Base-by-base conservation (phyloP, 2,888 invertebrate species). In the Stenodera caucasica region DNA sequence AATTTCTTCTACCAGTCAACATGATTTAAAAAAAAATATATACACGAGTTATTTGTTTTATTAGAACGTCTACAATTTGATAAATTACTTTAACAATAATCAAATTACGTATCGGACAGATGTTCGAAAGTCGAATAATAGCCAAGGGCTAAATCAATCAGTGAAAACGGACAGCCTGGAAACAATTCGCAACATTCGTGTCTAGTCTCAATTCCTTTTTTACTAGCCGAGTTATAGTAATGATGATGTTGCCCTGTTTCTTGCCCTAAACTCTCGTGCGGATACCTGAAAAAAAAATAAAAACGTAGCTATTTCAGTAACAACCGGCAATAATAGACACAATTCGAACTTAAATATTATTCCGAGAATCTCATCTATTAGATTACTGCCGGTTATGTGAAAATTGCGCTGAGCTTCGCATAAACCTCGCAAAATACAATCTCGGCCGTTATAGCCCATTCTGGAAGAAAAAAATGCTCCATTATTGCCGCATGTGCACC, bases 131-230 rank as follows among this genome's bases (percentile, higher is more conserved):
- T 30, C 11, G 71, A 71, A 62, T 74, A 77, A 61, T 75, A 70
- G 3, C 90, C 90, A 67, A 90, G 81, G 4, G 88, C 90, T 77
- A 90, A 77, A 72, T 91, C 89, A 53, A 91, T 83, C 64, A 91
- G 76, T 0, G 91, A 91, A 70, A 91, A 82, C 8, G 87, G 86
- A 76, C 92, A 92, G 14, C 79, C 60, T 84, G 84, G 55, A 72
- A 83, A 85, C 70, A 81, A 77, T 54, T 76, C 66, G 3, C 82
- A 80, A 72, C 90, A 91, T 64, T 84, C 75, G 1, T 69, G 61
- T 0, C 67, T 62, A 14, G 71, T 54, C 23, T 71, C 73, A 50
- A 71, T 77, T 49, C 85, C 84, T 33, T 79, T 80, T 67, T 81
- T 77, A 68, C 87, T 87, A 0, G 90, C 89, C 8, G 82, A 79